Conservation (phyloP, 2,113 vertebrate genomes). For the Laticauda colubrina region DNA sequence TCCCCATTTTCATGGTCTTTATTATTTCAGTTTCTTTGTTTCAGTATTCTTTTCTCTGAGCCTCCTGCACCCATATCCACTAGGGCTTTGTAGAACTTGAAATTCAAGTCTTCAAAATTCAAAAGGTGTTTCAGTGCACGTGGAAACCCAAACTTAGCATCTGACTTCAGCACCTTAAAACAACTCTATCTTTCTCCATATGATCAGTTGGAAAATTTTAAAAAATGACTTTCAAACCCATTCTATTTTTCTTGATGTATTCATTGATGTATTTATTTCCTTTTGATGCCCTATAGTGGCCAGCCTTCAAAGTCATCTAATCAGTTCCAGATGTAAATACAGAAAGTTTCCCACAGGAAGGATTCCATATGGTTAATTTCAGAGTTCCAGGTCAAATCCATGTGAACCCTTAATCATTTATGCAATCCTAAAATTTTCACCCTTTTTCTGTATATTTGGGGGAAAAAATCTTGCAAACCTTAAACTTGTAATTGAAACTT, state of each 20-base stretch:
- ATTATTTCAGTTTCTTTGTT: not conserved
- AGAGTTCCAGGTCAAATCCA: not conserved
- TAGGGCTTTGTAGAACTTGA: not conserved
- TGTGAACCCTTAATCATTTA: not conserved
- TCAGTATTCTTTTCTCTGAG: not conserved
- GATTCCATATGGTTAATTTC: not conserved
- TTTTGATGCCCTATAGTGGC: not conserved
- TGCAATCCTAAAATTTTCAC: not conserved
- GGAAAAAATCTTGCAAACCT: not conserved
- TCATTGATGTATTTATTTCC: not conserved
- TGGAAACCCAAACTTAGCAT: not conserved
- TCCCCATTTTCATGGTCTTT: not conserved
- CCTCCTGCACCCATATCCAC: not conserved
- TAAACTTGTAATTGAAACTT: not conserved
- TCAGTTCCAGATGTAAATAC: not conserved
- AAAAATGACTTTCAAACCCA: not conserved
- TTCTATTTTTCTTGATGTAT: not conserved
- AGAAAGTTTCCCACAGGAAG: not conserved
- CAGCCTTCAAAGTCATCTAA: not conserved
- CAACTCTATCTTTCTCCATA: not conserved
- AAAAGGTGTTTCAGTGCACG: not conserved
- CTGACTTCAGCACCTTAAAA: not conserved
- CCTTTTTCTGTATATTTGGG: not conserved
- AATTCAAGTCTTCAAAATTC: not conserved
- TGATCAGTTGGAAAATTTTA: not conserved